These are phyloP conservation scores for Micromesistius poutassou DNA, from an alignment of 2,797 vertebrate genomes.

Conservation along the genomic window DNA sequence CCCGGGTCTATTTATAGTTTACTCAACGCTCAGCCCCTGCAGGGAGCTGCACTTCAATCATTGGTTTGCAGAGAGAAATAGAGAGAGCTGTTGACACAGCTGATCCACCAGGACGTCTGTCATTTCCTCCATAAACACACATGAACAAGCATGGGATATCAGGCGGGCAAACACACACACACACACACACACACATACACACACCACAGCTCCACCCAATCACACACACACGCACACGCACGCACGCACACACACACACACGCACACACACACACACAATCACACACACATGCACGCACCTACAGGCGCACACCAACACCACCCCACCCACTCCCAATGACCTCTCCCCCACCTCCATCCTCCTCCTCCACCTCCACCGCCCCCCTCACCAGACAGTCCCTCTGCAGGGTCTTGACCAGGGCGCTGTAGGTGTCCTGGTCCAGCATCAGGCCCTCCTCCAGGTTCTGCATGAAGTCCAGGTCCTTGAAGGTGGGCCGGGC, in stretches of 20 bases:
- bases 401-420: conserved; percentile 90
- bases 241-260: no score
- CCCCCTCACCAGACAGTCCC: conserved; percentile 90
- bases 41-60: background rate
- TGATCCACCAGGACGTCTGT: background rate
- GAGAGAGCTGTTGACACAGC: conserved; percentile 5
- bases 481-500: conserved; percentile 92
- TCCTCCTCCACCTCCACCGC: background rate
- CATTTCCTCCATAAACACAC: background rate
- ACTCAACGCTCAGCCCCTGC: background rate
- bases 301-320: conserved; percentile 23
- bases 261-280: no score
- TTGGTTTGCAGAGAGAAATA: conserved; percentile 8
- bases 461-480: conserved; percentile 95
- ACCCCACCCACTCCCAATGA: conserved; percentile 26
- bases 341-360: background rate
- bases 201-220: background rate
- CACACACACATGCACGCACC: no score
- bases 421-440: conserved; percentile 92
- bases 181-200: conserved; percentile 1
- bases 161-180: conserved; percentile 1
- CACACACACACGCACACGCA: no score
- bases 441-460: conserved; percentile 87
- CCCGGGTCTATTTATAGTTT: background rate
- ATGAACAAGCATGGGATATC: conserved; percentile 6